Evolutionary conservation across 1,140 invertebrate species (phyloP).

Genomic region (Ostrea edulis): DNA sequence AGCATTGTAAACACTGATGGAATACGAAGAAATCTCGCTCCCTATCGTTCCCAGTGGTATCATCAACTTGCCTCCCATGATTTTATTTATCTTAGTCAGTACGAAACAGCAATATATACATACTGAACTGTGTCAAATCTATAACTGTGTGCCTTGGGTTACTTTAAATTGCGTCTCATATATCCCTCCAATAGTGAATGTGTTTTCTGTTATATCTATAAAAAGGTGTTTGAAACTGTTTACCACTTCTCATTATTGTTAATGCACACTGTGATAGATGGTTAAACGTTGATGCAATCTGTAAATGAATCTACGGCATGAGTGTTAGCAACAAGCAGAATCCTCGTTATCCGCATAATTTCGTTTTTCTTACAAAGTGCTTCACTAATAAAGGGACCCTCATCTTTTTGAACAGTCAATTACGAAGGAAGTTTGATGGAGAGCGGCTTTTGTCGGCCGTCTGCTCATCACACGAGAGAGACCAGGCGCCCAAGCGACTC

Average conservation of each 20-base stretch:
- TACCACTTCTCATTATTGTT: background rate
- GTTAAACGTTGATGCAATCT: constrained; percentile 26
- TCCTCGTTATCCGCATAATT: constrained; percentile 14
- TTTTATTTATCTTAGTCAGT: too few species aligned
- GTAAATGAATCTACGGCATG: background rate
- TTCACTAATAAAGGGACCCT: constrained; percentile 16
- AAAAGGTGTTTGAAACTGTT: constrained; percentile 16
- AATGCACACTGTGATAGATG: background rate
- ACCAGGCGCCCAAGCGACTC: background rate
- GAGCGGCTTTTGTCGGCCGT: background rate
- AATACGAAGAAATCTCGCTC: too few species aligned
- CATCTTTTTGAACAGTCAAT: constrained; percentile 19
- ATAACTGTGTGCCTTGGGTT: background rate
- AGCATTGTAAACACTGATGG: too few species aligned
- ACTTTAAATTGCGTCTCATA: background rate
- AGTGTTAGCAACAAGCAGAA: background rate
- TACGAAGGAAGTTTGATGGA: constrained; percentile 9
- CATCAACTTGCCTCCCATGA: too few species aligned
- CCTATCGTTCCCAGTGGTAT: too few species aligned
- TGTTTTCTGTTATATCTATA: background rate
- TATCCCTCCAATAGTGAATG: background rate
- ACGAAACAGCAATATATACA: too few species aligned
- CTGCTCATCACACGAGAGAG: background rate
- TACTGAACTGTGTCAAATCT: too few species aligned
- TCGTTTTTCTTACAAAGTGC: constrained; percentile 32